Evolutionary conservation across 2,113 vertebrate species (phyloP).

Genomic region (Poicephalus meyeri): DNA sequence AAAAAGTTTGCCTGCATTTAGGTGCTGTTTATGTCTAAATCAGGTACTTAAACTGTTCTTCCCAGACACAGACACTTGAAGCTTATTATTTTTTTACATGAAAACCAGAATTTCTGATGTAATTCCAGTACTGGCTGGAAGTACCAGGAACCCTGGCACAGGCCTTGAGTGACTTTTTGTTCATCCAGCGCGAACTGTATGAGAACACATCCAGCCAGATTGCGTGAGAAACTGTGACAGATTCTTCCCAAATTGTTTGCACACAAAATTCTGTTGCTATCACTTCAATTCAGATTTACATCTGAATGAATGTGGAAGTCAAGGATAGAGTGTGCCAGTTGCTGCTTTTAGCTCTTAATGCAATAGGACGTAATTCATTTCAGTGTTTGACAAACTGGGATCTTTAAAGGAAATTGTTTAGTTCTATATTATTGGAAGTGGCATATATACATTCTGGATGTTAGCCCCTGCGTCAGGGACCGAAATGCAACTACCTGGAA

Average conservation of each 20-base stretch:
- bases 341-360: slow-evolving; percentile 17
- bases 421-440: slow-evolving; percentile 16
- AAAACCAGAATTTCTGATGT: not conserved
- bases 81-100: not conserved
- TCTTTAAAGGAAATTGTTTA: slow-evolving; percentile 45
- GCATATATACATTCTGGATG: slow-evolving; percentile 22
- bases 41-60: not conserved
- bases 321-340: not conserved
- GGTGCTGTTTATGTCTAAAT: not conserved
- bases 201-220: not conserved
- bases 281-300: not conserved
- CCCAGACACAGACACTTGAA: not conserved
- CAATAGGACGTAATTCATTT: slow-evolving; percentile 18
- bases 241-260: not conserved
- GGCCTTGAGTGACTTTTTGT: not conserved
- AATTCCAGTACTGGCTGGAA: not conserved
- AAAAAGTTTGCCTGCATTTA: not conserved
- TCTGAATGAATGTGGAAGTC: not conserved
- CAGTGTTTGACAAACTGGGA: slow-evolving; percentile 19
- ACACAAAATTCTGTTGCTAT: slow-evolving; percentile 22
- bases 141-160: not conserved
- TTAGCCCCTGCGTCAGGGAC: no score
- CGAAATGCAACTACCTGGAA: no score
- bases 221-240: not conserved
- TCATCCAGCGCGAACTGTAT: not conserved